phyloP scores from a whole-genome alignment of 2,113 vertebrate species.

The Nerophis lumbriciformis region DNA sequence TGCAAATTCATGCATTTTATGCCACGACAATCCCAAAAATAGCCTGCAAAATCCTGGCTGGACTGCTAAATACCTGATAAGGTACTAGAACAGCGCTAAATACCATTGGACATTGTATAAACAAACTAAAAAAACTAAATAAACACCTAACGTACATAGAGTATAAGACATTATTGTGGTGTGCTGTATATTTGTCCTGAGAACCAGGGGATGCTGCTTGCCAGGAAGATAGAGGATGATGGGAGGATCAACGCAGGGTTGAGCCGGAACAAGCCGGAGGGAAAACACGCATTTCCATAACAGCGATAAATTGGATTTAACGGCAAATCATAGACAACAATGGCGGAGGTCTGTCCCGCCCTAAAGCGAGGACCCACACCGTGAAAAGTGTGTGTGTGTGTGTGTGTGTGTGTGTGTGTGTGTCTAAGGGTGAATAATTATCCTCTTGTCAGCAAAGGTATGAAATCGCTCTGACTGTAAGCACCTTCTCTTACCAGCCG shows the following conservation, averaged over 20 bases:
- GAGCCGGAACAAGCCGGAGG: conserved; percentile 58
- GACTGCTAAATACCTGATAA: too few relatives aligned
- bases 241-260: conserved; percentile 40
- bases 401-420: conserved; percentile 6
- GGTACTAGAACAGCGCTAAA: too few relatives aligned
- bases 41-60: too few relatives aligned
- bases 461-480: conserved; percentile 72
- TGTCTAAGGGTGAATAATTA: conserved; percentile 33
- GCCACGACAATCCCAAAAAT: too few relatives aligned
- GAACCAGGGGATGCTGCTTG: neutral
- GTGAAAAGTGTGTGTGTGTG: conserved; percentile 2
- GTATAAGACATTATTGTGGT: too few relatives aligned
- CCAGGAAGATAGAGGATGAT: conserved; percentile 56
- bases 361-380: conserved; percentile 46
- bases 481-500: conserved; percentile 57
- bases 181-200: too few relatives aligned
- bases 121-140: too few relatives aligned
- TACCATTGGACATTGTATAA: too few relatives aligned
- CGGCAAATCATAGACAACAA: conserved; percentile 74
- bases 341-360: conserved; percentile 56
- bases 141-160: too few relatives aligned
- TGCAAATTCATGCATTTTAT: too few relatives aligned
- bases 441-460: conserved; percentile 61
- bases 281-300: conserved; percentile 70
- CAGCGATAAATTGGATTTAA: conserved; percentile 80